Evolutionary conservation across 2,797 vertebrate genomes (phyloP).

Genomic region (Anguilla pacifica): DNA sequence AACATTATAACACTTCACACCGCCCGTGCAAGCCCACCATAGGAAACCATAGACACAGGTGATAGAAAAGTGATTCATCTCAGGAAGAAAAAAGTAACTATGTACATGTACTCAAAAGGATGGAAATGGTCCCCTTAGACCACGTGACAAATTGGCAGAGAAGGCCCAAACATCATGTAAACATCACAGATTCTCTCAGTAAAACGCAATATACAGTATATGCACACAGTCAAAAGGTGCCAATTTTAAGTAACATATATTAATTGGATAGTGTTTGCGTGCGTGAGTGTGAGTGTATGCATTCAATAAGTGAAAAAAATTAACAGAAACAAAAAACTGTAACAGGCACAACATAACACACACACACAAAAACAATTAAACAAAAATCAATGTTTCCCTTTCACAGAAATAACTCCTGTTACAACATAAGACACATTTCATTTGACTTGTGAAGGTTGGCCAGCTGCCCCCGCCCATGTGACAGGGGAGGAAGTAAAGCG

Average conservation of each 20-base stretch:
- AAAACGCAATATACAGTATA: not conserved
- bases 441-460: not conserved
- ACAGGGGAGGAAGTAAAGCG: conserved; percentile 4
- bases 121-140: conserved; percentile 16
- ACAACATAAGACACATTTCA: not conserved
- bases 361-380: conserved; percentile 34
- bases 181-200: conserved; percentile 39
- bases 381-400: conserved; percentile 61
- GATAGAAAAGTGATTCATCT: conserved; percentile 13
- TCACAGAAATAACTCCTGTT: conserved; percentile 56
- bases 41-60: conserved; percentile 15
- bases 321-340: conserved; percentile 42
- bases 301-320: not conserved
- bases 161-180: conserved; percentile 40
- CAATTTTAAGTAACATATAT: not conserved
- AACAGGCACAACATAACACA: conserved; percentile 34
- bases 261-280: not conserved
- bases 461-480: not conserved
- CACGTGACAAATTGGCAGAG: conserved; percentile 15
- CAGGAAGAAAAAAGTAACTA: conserved; percentile 37
- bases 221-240: not conserved
- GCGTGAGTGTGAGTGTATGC: not conserved
- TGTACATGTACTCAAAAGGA: conserved; percentile 36
- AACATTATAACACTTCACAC: conserved; percentile 23
- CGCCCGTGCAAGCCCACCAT: not conserved